Evolutionary conservation across 2,113 vertebrate species (phyloP).

Genomic region (Oriolus oriolus): DNA sequence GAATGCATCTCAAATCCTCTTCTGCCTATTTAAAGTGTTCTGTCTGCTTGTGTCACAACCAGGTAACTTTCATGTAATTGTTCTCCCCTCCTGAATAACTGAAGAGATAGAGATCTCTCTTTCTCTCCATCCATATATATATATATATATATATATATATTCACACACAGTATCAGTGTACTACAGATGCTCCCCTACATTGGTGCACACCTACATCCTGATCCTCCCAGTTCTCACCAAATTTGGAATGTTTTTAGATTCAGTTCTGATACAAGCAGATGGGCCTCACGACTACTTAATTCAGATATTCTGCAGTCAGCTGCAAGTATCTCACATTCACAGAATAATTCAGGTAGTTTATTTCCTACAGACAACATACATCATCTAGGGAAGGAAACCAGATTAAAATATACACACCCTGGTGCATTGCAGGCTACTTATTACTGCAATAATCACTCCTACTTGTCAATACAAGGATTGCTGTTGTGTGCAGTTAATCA

Average conservation of each 20-base stretch:
- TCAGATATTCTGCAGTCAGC: neutral
- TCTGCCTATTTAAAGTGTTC: neutral
- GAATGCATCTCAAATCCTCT: neutral
- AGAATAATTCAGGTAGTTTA: slow-evolving; percentile 7
- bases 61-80: neutral
- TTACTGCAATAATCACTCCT: slow-evolving; percentile 22
- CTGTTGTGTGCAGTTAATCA: neutral
- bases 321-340: neutral
- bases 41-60: neutral
- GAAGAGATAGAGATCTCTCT: neutral
- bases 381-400: neutral
- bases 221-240: neutral
- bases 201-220: neutral
- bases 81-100: neutral
- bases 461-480: slow-evolving; percentile 16
- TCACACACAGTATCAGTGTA: neutral
- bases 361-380: neutral
- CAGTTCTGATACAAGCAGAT: neutral
- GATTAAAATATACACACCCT: neutral
- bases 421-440: slow-evolving; percentile 47
- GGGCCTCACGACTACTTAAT: neutral
- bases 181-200: neutral
- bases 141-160: neutral
- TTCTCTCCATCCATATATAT: neutral
- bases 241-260: neutral